phyloP scores from a whole-genome alignment of 2,113 vertebrate species.

The Raphicerus campestris region DNA sequence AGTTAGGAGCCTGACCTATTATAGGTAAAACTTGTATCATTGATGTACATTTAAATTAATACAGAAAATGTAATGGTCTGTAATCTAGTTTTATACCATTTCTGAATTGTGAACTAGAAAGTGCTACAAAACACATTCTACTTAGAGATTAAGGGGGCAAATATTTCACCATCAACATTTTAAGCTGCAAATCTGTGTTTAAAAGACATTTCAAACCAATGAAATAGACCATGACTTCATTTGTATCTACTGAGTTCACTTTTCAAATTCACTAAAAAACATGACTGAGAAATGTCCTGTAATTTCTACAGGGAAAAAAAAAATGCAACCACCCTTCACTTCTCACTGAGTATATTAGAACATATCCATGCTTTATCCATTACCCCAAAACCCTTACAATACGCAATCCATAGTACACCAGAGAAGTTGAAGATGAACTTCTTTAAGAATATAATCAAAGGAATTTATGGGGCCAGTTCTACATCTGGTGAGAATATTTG shows the following conservation, averaged over 20 bases:
- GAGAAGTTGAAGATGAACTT: background rate
- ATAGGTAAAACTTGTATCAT: background rate
- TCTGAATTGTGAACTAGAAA: constrained; percentile 6
- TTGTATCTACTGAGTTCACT: background rate
- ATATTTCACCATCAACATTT: background rate
- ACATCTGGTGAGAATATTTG: constrained; percentile 48
- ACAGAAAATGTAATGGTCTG: background rate
- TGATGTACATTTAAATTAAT: background rate
- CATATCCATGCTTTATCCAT: background rate
- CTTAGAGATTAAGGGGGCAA: background rate
- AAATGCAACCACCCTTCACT: background rate
- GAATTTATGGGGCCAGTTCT: background rate
- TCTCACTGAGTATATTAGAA: background rate
- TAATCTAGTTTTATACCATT: background rate
- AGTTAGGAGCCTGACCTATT: background rate
- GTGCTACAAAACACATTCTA: background rate
- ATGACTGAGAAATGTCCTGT: background rate
- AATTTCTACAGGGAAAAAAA: background rate
- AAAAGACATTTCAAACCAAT: background rate
- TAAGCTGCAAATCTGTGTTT: background rate
- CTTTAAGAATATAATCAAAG: constrained; percentile 32
- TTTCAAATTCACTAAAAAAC: constrained; percentile 19
- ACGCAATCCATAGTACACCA: background rate
- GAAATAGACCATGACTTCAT: constrained; percentile 19
- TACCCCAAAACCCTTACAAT: background rate